Evolutionary conservation across 1,140 invertebrate species (phyloP), one percentile per base, ranked within the genome.

Genomic region (Aculops lycopersici): DNA sequence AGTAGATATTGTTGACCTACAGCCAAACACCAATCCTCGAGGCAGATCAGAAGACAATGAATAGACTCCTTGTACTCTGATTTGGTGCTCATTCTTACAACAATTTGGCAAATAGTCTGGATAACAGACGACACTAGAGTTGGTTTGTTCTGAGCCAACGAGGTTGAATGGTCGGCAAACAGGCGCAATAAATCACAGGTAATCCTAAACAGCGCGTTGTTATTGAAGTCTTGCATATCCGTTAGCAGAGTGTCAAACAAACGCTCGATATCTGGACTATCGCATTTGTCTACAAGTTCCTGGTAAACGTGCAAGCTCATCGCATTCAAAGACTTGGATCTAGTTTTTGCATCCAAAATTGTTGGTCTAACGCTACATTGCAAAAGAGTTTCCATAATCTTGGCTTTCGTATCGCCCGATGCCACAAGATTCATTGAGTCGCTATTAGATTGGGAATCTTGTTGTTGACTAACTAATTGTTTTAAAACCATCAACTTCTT

Each of bases 21-120:
- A 46, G 63, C 62, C 67, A 90, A 79, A 41, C 80, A 84, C 72
- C 81, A 90, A 60, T 92, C 81, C 0, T 77, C 76, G 21, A 92
- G 58, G 53, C 78, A 83, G 41, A 88, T 70, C 47, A 88, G 65
- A 49, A 88, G 64, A 56, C 12, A 21, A 24, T 20, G 35, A 42
- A 21, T 40, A 3, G 18, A 38, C 5, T 37, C 18, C 18, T 3
- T 43, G 16, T n/a, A 39, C 37, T 17, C 13, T 17, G 12, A 41
- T 39, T 5, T 37, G 18, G n/a, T n/a, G n/a, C n/a, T n/a, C n/a
- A n/a, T n/a, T n/a, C n/a, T n/a, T n/a, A 44, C 31, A 37, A 19
- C n/a, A 36, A 18, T 13, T 43, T 21, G 3, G 20, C 31, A 16
- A 16, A 31, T 16, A 36, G 14, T 19, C 17, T 5, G 14, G 18